A percentile compares a stretch with the other conserved stretches of the same genome.
Evolutionary conservation across 2,797 vertebrate species (phyloP).

Genomic region (Lates japonicus): DNA sequence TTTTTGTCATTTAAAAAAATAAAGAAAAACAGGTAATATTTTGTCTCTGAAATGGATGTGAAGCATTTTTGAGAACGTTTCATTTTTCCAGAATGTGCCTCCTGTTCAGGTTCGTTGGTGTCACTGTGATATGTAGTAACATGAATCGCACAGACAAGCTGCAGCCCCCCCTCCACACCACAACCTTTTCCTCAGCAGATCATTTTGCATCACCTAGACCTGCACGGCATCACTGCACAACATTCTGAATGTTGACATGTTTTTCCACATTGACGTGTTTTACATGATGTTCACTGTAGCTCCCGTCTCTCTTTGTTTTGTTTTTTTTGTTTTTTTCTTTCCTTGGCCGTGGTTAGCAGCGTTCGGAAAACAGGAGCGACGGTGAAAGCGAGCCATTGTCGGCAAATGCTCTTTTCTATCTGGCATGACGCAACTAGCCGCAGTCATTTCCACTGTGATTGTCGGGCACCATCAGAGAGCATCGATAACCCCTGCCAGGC

Average conservation of each 20-base stretch:
- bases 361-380: slow-evolving; percentile 62
- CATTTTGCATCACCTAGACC: slow-evolving; percentile 53
- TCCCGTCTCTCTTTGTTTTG: slow-evolving; percentile 12
- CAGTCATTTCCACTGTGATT: slow-evolving; percentile 85
- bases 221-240: slow-evolving; percentile 44
- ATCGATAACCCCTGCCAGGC: slow-evolving; percentile 87
- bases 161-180: slow-evolving; percentile 2
- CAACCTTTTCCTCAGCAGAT: slow-evolving; percentile 40
- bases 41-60: not conserved
- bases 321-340: not conserved
- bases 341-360: slow-evolving; percentile 60
- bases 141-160: slow-evolving; percentile 20
- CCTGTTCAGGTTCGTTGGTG: slow-evolving; percentile 23
- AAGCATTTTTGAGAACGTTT: not conserved
- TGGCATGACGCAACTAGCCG: slow-evolving; percentile 83
- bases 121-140: slow-evolving; percentile 30
- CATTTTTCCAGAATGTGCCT: not conserved
- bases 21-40: not conserved
- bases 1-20: not conserved
- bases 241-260: slow-evolving; percentile 52
- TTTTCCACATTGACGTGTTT: slow-evolving; percentile 60
- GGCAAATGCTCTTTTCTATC: slow-evolving; percentile 80
- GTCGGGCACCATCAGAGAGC: slow-evolving; percentile 86
- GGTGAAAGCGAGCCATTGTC: slow-evolving; percentile 74
- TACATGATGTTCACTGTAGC: slow-evolving; percentile 54